Conservation (phyloP, 2,113 vertebrate genomes). For the Brachirus orientalis region DNA sequence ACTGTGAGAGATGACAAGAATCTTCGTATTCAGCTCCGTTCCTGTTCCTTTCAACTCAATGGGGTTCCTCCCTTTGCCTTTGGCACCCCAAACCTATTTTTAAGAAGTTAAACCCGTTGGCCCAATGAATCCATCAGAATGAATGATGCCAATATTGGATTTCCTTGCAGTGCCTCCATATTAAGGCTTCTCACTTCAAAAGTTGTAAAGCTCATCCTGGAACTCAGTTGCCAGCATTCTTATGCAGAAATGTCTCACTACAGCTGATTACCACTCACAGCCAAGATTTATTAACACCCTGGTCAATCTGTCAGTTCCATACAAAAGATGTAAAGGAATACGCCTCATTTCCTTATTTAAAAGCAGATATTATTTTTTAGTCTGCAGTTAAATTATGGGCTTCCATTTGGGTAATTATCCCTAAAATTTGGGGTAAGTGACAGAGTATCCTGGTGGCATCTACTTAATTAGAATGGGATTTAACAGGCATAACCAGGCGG, state of each 20-base stretch:
- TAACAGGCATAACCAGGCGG: conserved; percentile 53
- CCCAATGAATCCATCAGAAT: conserved; percentile 52
- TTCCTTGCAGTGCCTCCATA: conserved; percentile 32
- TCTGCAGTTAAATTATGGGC: conserved; percentile 32
- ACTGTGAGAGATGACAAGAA: conserved; percentile 44
- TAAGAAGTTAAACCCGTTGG: conserved; percentile 38
- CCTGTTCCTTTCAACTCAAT: conserved; percentile 48
- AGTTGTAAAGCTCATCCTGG: conserved; percentile 33
- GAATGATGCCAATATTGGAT: conserved; percentile 43
- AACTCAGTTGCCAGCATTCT: conserved; percentile 15
- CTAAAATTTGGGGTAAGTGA: conserved; percentile 63
- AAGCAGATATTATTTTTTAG: conserved; percentile 42
- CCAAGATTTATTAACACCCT: conserved; percentile 42
- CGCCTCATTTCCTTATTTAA: conserved; percentile 52
- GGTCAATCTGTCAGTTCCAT: conserved; percentile 30
- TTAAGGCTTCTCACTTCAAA: conserved; percentile 24
- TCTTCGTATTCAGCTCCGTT: conserved; percentile 58
- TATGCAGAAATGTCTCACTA: conserved; percentile 18
- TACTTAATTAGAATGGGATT: conserved; percentile 67
- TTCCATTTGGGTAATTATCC: conserved; percentile 70
- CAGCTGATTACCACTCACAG: conserved; percentile 8
- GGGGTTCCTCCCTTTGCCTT: conserved; percentile 34
- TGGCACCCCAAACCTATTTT: conserved; percentile 31
- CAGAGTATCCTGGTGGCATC: conserved; percentile 60
- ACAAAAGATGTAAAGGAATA: conserved; percentile 31